Evolutionary conservation across 2,888 invertebrate species (phyloP), one percentile per base, ranked within the genome.

Genomic region (Campaea margaritaria): DNA sequence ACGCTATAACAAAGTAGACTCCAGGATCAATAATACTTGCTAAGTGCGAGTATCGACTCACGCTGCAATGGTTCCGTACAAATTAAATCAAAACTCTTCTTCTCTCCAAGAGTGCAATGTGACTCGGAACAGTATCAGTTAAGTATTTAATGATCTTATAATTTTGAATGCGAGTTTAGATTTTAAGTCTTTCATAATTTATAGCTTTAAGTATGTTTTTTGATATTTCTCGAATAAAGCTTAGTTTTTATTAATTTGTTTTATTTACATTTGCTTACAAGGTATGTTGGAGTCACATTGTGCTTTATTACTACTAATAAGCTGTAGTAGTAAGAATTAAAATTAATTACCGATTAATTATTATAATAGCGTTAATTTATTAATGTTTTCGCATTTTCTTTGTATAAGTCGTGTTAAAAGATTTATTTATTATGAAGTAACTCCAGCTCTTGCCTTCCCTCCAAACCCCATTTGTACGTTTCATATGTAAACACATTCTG

Each of bases 221-320:
- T 34, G 14, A 39, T 39, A 47, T 28, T 54, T 41, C 38, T 63
- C 57, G 48, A 74, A 73, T 74, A 73, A 69, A 71, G 28, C n/a
- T 14, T 14, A 46, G 42, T 66, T 61, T 68, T 71, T 54, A 41
- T 67, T 61, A 43, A 67, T 69, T 67, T 66, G 73, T 75, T 77
- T 77, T 74, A 73, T 77, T 72, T 68, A 53, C n/a, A n/a, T 36
- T 51, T 41, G 42, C 45, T 55, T 48, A 46, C 16, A 62, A 64
- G 61, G 59, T 53, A 47, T 65, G 77, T 80, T 80, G 78, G 81
- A 79, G 81, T 78, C 81, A 79, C 78, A 75, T 79, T 81, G 53
- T 52, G 41, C 51, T 68, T 63, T 55, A 46, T 27, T 39, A 49
- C 12, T 15, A 9, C 28, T 42, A 16, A 34, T 42, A 16, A 31